Evolutionary conservation across 1,140 invertebrate species (phyloP).

Genomic region (Ceratosolen solmsi): DNA sequence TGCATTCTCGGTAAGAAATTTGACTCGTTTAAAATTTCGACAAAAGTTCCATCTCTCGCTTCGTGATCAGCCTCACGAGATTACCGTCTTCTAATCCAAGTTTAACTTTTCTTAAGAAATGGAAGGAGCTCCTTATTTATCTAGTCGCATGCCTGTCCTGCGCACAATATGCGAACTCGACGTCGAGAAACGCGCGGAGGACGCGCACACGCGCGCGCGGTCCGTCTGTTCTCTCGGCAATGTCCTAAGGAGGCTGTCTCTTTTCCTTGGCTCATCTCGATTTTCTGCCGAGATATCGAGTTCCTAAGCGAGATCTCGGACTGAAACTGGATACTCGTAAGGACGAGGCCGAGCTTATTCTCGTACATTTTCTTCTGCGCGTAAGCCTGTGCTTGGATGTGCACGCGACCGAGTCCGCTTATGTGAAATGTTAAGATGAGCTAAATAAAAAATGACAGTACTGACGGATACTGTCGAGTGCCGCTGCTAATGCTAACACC

Average conservation of each 20-base stretch:
- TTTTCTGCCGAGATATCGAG: conserved; percentile 49
- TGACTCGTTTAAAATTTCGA: conserved; percentile 25
- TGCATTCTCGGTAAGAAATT: conserved; percentile 19
- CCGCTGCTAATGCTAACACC: not conserved
- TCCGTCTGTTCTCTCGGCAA: not conserved
- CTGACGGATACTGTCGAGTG: not conserved
- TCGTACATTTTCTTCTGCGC: not conserved
- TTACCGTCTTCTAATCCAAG: not conserved
- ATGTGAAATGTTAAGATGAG: not conserved
- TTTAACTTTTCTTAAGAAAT: not conserved
- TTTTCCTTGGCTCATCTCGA: conserved; percentile 39
- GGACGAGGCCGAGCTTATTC: conserved; percentile 1
- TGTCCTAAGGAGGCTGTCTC: not conserved
- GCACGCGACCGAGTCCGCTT: not conserved
- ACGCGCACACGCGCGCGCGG: conserved; percentile 3
- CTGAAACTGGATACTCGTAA: conserved; percentile 42
- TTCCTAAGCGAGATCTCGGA: conserved; percentile 43
- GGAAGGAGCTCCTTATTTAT: conserved; percentile 18
- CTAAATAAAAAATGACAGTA: not conserved
- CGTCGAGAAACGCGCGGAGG: not conserved
- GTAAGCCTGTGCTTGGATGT: not conserved
- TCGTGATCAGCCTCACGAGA: conserved; percentile 30
- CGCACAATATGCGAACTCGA: not conserved
- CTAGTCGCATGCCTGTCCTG: not conserved
- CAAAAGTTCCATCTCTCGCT: not conserved